A percentile compares a stretch with the other conserved stretches of the same genome.
Conservation (phyloP, 2,888 invertebrate genomes). For the Cyclophora albipunctata region DNA sequence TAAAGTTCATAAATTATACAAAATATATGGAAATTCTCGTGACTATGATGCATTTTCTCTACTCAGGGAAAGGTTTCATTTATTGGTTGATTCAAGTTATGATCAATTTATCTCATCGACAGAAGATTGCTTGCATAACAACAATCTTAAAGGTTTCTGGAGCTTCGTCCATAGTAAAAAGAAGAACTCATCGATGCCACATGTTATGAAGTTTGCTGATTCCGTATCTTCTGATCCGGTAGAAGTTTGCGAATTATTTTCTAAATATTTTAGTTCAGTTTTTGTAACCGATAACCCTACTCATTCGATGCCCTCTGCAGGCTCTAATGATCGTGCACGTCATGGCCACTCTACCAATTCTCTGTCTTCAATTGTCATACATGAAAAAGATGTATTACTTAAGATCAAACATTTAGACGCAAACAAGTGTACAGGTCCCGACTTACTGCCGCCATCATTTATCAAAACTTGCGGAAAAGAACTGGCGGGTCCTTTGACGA, state of each 20-base stretch:
- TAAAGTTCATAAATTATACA: not conserved
- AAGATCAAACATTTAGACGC: too few relatives aligned
- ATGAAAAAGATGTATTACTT: too few relatives aligned
- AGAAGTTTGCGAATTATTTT: slow-evolving; percentile 1
- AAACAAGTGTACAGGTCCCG: too few relatives aligned
- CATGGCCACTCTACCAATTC: too few relatives aligned
- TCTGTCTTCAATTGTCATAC: too few relatives aligned
- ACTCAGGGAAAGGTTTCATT: not conserved
- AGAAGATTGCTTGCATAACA: not conserved
- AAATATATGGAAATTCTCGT: not conserved
- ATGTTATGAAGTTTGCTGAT: not conserved
- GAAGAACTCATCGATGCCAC: not conserved
- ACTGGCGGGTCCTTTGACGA: too few relatives aligned
- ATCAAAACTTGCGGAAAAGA: too few relatives aligned
- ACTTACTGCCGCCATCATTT: too few relatives aligned
- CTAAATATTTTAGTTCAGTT: slow-evolving; percentile 3
- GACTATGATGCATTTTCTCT: not conserved
- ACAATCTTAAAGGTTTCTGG: not conserved
- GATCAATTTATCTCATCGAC: too few relatives aligned
- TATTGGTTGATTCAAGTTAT: not conserved
- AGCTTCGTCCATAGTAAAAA: not conserved
- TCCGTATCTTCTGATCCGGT: not conserved
- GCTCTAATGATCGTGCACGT: too few relatives aligned
- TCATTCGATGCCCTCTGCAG: too few relatives aligned
- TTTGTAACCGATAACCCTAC: not conserved